Percentiles rank a stretch among this genome's conserved stretches.
phyloP scores from a whole-genome alignment of 2,797 vertebrate genomes.

The Tangara arthus region DNA sequence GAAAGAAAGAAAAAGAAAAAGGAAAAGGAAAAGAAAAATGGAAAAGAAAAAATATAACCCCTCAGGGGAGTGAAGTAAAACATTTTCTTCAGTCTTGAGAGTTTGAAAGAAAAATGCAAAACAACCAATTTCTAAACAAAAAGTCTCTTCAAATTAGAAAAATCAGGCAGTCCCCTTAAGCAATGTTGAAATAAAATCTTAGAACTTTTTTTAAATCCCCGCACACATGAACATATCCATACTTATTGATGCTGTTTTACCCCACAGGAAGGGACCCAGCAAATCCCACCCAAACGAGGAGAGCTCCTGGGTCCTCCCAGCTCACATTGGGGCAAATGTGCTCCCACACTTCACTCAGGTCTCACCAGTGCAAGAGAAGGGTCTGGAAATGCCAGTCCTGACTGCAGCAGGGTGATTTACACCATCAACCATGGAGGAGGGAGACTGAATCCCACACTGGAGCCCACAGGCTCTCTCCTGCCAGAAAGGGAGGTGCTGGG shows the following conservation, averaged over 20 bases:
- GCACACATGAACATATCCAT: rapidly evolving
- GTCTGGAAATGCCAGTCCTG: background rate
- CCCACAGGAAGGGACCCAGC: background rate
- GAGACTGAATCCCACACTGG: background rate
- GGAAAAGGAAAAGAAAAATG: no score
- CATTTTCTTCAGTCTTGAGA: background rate
- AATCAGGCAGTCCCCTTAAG: background rate
- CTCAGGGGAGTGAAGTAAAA: background rate
- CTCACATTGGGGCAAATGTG: rapidly evolving
- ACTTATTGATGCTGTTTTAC: background rate
- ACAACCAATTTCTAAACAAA: background rate
- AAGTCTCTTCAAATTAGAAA: background rate
- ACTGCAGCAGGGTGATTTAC: background rate
- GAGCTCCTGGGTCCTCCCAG: background rate
- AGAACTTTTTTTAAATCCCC: background rate
- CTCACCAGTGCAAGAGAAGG: background rate
- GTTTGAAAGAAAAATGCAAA: background rate
- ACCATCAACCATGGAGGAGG: rapidly evolving
- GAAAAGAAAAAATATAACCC: background rate
- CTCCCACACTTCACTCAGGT: background rate
- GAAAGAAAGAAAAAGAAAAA: rapidly evolving
- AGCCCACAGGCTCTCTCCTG: background rate
- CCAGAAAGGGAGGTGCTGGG: background rate
- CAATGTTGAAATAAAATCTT: background rate
- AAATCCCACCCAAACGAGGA: background rate